Evolutionary conservation across 2,888 invertebrate genomes (phyloP).

Genomic region (Latrodectus hesperus): DNA sequence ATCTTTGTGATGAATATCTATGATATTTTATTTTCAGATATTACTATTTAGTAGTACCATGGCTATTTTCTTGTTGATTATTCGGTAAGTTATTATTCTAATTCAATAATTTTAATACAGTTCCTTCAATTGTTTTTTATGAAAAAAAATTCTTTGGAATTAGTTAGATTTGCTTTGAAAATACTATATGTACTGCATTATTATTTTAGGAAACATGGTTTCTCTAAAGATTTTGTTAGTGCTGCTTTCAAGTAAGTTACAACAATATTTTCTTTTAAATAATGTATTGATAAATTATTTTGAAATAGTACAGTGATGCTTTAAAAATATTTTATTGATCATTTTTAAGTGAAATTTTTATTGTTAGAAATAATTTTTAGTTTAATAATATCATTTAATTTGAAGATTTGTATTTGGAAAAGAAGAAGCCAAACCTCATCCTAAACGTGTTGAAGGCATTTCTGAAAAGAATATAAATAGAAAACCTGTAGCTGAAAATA

Average conservation of each 20-base stretch:
- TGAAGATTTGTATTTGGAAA: conserved; percentile 67
- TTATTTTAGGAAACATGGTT: conserved; percentile 56
- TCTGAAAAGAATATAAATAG: neutral
- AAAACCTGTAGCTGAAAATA: neutral
- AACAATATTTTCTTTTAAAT: too few species aligned
- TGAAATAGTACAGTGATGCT: neutral
- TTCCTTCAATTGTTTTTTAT: too few species aligned
- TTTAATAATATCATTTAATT: neutral
- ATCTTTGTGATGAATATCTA: neutral
- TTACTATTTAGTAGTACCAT: conserved; percentile 70
- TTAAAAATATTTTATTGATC: neutral
- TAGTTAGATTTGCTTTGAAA: neutral
- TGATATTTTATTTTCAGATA: conserved; percentile 52
- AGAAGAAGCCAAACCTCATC: conserved; percentile 63
- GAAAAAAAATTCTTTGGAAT: too few species aligned
- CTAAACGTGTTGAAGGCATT: neutral
- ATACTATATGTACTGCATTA: neutral
- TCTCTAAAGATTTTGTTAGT: conserved; percentile 68
- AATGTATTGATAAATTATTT: neutral
- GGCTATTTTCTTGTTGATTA: conserved; percentile 68
- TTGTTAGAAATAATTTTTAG: neutral
- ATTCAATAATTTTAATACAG: too few species aligned
- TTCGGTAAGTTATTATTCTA: conserved; percentile 31
- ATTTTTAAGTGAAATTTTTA: neutral
- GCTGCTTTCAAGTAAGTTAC: conserved; percentile 51